Conservation (phyloP, 1,140 invertebrate species). For the Oryctes rhinoceros region DNA sequence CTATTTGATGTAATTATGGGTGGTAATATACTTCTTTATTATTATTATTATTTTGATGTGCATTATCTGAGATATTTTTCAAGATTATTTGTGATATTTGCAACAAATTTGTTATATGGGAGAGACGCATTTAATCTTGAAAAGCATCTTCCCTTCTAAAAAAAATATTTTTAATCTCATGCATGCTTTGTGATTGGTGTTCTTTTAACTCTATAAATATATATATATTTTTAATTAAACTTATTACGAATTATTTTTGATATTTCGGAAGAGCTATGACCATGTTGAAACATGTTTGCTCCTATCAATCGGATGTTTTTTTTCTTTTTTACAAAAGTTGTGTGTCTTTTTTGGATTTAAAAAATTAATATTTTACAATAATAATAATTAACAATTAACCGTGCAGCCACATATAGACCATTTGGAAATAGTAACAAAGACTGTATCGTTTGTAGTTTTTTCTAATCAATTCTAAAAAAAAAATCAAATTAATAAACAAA, state of each 20-base stretch:
- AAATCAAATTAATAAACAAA: constrained; percentile 18
- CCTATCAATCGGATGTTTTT: neutral
- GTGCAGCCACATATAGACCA: constrained; percentile 40
- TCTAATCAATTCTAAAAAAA: constrained; percentile 5
- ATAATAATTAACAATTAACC: neutral
- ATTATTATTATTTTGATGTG: neutral
- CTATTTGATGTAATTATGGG: neutral
- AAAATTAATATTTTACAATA: neutral
- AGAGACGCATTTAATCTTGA: neutral
- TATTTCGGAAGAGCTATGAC: neutral
- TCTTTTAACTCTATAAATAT: neutral
- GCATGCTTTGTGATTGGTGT: constrained; percentile 2
- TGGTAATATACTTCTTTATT: neutral
- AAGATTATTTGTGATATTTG: no score
- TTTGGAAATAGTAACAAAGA: neutral
- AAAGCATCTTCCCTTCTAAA: neutral
- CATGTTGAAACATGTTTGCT: no score
- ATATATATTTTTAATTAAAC: neutral
- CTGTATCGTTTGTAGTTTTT: constrained; percentile 4
- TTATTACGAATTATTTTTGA: neutral
- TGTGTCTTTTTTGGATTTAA: neutral
- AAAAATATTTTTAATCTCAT: neutral
- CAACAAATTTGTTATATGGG: no score
- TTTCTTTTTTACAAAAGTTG: neutral
- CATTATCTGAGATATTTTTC: neutral